Conservation (phyloP, 2,113 vertebrate species). For the Chloroceryle aenea region DNA sequence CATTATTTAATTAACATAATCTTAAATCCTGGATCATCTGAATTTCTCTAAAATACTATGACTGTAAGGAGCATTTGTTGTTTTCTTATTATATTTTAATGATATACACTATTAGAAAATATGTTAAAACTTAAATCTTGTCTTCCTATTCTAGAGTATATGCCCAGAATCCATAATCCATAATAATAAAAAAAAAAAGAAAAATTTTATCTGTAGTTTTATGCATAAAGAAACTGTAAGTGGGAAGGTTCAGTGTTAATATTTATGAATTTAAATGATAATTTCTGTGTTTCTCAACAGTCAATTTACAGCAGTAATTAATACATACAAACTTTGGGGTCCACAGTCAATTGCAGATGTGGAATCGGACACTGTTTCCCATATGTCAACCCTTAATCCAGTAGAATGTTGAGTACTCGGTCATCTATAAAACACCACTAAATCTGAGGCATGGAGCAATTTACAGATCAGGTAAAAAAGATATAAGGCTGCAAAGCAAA, state of each 20-base stretch:
- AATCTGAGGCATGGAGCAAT: neutral
- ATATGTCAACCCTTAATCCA: neutral
- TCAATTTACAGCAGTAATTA: neutral
- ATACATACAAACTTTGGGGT: neutral
- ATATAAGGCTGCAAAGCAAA: neutral
- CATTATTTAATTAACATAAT: neutral
- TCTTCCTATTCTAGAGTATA: neutral
- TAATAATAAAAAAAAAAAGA: neutral
- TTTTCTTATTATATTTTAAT: neutral
- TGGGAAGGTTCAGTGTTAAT: neutral
- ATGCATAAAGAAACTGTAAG: neutral
- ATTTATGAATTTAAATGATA: neutral
- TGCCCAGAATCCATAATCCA: neutral
- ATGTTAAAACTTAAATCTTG: neutral
- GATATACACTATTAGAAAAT: neutral
- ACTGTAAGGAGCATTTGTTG: neutral
- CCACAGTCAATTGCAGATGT: neutral
- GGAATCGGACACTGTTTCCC: neutral
- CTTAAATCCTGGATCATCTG: neutral
- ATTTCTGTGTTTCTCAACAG: neutral
- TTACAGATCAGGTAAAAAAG: neutral
- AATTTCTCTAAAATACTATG: neutral
- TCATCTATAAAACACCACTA: neutral
- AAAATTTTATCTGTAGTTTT: neutral
- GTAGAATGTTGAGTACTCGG: neutral